Evolutionary conservation across 2,888 invertebrate genomes (phyloP).

Genomic region (Eulithis testata): DNA sequence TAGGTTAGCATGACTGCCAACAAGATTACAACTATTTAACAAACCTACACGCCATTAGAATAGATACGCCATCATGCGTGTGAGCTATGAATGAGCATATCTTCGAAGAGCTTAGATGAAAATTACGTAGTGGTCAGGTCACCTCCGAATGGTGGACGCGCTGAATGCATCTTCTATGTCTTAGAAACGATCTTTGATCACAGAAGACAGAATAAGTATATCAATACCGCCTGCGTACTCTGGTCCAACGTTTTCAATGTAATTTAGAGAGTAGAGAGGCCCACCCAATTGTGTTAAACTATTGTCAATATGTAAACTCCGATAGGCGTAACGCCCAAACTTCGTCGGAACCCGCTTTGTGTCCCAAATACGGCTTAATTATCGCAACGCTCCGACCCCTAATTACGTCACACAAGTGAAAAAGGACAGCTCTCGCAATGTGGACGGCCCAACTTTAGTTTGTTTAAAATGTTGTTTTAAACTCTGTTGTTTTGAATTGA

Average conservation of each 20-base stretch:
- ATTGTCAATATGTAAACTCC: slow-evolving; percentile 34
- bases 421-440: slow-evolving; percentile 47
- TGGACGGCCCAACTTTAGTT: slow-evolving; percentile 31
- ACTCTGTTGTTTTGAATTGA: slow-evolving; percentile 13
- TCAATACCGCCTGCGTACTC: too few species aligned
- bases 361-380: slow-evolving; percentile 70
- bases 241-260: too few species aligned
- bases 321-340: slow-evolving; percentile 62
- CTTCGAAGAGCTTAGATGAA: too few species aligned
- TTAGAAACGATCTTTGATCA: too few species aligned
- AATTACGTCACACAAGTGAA: slow-evolving; percentile 53
- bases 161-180: too few species aligned
- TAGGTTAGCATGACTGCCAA: slow-evolving; percentile 31
- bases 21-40: slow-evolving; percentile 26
- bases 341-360: slow-evolving; percentile 61
- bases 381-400: slow-evolving; percentile 53
- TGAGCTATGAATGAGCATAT: too few species aligned
- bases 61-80: not conserved
- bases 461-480: slow-evolving; percentile 30
- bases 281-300: slow-evolving; percentile 22
- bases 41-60: not conserved
- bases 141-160: too few species aligned
- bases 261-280: not conserved
- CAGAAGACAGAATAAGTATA: too few species aligned
- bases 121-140: too few species aligned